phyloP scores from a whole-genome alignment of 2,888 invertebrate genomes.

The Aphodius granarius region DNA sequence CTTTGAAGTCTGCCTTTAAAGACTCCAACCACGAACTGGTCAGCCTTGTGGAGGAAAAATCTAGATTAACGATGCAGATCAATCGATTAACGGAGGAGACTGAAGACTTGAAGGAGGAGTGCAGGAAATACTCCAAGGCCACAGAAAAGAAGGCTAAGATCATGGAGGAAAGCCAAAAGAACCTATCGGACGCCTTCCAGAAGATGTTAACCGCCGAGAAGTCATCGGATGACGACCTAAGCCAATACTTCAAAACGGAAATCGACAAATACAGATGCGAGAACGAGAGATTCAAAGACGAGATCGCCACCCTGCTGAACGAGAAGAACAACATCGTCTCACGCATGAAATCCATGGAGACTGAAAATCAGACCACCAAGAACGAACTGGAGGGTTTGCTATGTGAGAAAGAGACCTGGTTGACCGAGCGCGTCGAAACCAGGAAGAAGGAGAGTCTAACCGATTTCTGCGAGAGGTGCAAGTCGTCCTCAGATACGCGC shows the following conservation, averaged over 20 bases:
- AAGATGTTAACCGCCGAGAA: neutral
- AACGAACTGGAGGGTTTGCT: neutral
- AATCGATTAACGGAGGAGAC: neutral
- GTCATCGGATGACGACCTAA: neutral
- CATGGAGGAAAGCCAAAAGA: neutral
- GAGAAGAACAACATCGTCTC: neutral
- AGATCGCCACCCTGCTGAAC: neutral
- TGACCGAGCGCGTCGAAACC: neutral
- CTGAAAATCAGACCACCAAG: neutral
- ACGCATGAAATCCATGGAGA: neutral
- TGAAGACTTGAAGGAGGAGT: neutral
- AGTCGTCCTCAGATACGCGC: neutral
- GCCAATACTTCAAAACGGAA: neutral
- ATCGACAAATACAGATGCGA: constrained; percentile 5
- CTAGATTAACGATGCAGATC: neutral
- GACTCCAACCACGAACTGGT: neutral
- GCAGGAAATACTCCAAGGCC: neutral
- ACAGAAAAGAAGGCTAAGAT: neutral
- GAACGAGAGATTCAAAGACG: neutral
- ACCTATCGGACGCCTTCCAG: neutral
- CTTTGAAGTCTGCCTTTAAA: neutral
- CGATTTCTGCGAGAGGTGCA: neutral
- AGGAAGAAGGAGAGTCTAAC: neutral
- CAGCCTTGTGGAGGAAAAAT: neutral
- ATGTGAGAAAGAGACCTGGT: neutral